phyloP scores from a whole-genome alignment of 1,140 invertebrate species.

The Ephestia elutella region DNA sequence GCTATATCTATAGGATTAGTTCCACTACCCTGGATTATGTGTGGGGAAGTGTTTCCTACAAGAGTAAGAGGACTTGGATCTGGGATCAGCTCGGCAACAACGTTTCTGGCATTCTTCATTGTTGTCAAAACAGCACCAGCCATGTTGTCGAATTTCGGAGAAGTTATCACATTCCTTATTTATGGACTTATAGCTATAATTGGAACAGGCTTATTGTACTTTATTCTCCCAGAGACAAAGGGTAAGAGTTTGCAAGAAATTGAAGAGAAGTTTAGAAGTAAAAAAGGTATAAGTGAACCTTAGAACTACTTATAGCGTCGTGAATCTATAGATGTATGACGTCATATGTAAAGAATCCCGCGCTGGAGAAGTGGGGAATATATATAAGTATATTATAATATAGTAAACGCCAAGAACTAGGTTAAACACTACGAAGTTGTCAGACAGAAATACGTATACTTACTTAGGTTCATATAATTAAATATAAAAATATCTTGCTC shows the following conservation, averaged over 20 bases:
- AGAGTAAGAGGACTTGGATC: constrained; percentile 76
- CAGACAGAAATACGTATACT: background rate
- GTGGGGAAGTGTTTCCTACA: constrained; percentile 78
- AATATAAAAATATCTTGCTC: constrained; percentile 19
- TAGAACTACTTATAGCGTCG: no score
- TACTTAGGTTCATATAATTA: background rate
- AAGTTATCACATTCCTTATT: constrained; percentile 78
- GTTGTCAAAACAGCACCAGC: constrained; percentile 82
- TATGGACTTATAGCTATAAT: constrained; percentile 79
- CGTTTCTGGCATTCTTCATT: constrained; percentile 80
- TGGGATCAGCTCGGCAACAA: constrained; percentile 77
- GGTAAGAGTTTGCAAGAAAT: constrained; percentile 86
- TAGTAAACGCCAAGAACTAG: constrained; percentile 20
- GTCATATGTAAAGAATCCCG: no score
- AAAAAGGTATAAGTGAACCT: constrained; percentile 25
- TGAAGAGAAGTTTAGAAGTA: constrained; percentile 73
- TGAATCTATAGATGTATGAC: no score
- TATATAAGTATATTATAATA: no score
- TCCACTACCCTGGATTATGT: constrained; percentile 82
- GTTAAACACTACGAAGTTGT: background rate
- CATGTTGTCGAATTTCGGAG: constrained; percentile 76
- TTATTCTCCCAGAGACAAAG: constrained; percentile 86
- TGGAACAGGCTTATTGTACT: constrained; percentile 78
- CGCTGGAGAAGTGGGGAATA: no score
- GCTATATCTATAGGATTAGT: constrained; percentile 76